Conservation (phyloP, 2,797 vertebrate species). For the Halcyon chelicuti region DNA sequence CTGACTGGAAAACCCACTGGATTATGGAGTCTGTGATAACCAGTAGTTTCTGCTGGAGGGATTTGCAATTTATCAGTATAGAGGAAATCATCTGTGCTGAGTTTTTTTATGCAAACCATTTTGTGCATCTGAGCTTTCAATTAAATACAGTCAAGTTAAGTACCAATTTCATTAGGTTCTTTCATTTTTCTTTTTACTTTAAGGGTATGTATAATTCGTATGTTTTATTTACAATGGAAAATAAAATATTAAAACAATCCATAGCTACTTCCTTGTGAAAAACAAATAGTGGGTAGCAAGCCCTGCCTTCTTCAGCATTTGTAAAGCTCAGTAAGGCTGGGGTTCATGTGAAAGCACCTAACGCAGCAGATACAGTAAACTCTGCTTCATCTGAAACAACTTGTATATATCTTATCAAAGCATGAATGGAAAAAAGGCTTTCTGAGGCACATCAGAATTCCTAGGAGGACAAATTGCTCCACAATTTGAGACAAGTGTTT, state of each 20-base stretch:
- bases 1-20: neutral
- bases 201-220: neutral
- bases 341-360: rapidly evolving
- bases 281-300: neutral
- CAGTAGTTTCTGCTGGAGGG: neutral
- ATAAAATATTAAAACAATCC: neutral
- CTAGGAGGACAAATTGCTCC: neutral
- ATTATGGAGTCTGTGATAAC: neutral
- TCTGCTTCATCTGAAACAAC: neutral
- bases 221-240: neutral
- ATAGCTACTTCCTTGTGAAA: conserved; percentile 16
- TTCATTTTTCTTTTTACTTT: neutral
- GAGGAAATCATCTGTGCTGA: neutral
- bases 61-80: neutral
- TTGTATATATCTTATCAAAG: neutral
- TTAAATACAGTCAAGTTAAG: neutral
- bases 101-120: neutral
- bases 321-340: neutral
- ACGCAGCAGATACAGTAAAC: neutral
- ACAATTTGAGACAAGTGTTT: neutral
- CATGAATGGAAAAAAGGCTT: neutral
- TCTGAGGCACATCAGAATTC: neutral
- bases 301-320: neutral
- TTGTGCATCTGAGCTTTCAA: neutral
- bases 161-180: neutral